Conservation (phyloP, 2,113 vertebrate species). For the Neodontobutis hainanensis region DNA sequence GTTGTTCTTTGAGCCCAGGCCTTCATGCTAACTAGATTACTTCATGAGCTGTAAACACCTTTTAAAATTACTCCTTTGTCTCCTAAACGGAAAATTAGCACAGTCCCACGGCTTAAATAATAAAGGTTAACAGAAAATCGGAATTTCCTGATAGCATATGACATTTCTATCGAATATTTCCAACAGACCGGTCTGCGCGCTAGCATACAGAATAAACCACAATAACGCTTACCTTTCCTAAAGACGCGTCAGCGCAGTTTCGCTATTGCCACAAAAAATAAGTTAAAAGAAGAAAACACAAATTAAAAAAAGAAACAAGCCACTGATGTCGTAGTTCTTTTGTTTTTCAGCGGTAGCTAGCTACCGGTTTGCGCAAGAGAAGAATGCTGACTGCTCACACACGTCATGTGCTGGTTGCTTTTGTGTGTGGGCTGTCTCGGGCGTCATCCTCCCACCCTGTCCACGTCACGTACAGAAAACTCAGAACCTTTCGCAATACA, state of each 20-base stretch:
- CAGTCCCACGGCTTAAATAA: neutral
- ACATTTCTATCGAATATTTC: neutral
- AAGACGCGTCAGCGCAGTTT: slow-evolving; percentile 70
- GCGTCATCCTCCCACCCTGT: slow-evolving; percentile 50
- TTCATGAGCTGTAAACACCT: slow-evolving; percentile 14
- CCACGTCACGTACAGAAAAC: slow-evolving; percentile 25
- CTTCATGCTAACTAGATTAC: slow-evolving; percentile 32
- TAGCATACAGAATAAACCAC: slow-evolving; percentile 13
- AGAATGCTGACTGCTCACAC: slow-evolving; percentile 57
- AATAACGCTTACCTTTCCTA: slow-evolving; percentile 69
- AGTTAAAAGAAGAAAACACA: slow-evolving; percentile 24
- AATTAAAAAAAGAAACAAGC: neutral
- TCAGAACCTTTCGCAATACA: slow-evolving; percentile 40
- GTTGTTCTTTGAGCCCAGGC: slow-evolving; percentile 45
- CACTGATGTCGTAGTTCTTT: neutral
- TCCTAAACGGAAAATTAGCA: neutral
- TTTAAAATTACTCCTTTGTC: neutral
- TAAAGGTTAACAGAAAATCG: neutral
- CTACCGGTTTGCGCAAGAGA: slow-evolving; percentile 30
- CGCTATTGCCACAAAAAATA: slow-evolving; percentile 24
- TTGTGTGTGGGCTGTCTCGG: slow-evolving; percentile 17
- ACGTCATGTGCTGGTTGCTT: slow-evolving; percentile 54
- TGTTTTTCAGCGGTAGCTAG: neutral
- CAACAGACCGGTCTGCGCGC: slow-evolving; percentile 11
- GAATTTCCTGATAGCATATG: slow-evolving; percentile 6